Evolutionary conservation across 2,797 vertebrate genomes (phyloP).

Genomic region (Lutjanus campechanus): DNA sequence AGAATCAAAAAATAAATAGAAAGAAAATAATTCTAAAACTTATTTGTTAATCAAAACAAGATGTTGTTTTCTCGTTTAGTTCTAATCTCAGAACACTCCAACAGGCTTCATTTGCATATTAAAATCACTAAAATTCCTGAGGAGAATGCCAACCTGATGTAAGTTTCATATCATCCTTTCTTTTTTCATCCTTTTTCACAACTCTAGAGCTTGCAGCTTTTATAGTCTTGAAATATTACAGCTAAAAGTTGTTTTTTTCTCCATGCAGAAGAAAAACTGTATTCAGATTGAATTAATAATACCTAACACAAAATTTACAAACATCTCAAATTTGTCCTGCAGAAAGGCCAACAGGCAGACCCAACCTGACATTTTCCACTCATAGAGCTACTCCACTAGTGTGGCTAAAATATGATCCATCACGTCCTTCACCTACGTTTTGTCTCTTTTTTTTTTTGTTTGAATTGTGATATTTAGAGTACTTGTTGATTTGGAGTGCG

Average conservation of each 20-base stretch:
- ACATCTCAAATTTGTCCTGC: background rate
- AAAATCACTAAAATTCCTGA: no score
- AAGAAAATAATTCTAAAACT: no score
- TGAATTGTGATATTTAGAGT: slow-evolving; percentile 17
- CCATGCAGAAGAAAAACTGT: background rate
- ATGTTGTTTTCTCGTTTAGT: no score
- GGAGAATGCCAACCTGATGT: no score
- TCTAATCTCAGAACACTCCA: no score
- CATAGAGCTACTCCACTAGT: background rate
- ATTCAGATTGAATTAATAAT: slow-evolving; percentile 4
- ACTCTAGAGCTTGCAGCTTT: no score
- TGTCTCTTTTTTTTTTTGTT: slow-evolving; percentile 10
- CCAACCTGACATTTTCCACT: background rate
- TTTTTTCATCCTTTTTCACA: no score
- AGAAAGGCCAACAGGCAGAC: background rate
- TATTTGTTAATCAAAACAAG: no score
- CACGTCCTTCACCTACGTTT: slow-evolving; percentile 3
- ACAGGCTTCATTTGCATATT: no score
- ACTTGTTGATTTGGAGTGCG: slow-evolving; percentile 35
- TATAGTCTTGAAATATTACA: slow-evolving; percentile 5
- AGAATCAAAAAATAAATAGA: no score
- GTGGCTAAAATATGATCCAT: background rate
- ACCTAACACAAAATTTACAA: background rate
- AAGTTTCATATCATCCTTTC: no score
- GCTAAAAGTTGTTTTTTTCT: background rate